Evolutionary conservation across 1,140 invertebrate species (phyloP).

Genomic region (Riptortus pedestris): DNA sequence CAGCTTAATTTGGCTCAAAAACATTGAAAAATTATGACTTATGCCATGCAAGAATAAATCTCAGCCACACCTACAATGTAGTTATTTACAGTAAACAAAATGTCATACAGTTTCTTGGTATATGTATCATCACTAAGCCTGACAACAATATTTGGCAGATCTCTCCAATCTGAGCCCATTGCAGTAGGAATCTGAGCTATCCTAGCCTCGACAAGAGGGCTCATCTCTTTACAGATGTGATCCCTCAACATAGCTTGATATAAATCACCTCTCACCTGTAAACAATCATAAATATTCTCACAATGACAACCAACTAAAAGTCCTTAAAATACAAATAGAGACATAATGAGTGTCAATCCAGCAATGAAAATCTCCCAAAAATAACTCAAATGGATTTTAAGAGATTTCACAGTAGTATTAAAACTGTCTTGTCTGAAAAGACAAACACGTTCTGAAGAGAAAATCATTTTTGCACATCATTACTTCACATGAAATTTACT

Average conservation of each 20-base stretch:
- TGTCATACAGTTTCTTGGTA: constrained; percentile 52
- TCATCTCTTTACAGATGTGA: constrained; percentile 81
- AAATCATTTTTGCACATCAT: no score
- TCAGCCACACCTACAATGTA: no score
- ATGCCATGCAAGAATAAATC: no score
- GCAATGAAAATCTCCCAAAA: background rate
- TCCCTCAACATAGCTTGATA: constrained; percentile 51
- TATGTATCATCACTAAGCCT: constrained; percentile 55
- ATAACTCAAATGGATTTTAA: background rate
- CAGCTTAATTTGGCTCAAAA: no score
- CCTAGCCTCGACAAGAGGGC: constrained; percentile 62
- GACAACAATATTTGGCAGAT: constrained; percentile 69
- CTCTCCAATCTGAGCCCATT: constrained; percentile 75
- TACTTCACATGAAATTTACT: no score
- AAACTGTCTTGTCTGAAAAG: no score
- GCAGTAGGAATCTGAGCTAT: constrained; percentile 64
- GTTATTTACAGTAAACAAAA: no score
- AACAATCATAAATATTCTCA: constrained; percentile 24
- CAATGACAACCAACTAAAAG: constrained; percentile 10
- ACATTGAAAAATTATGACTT: no score
- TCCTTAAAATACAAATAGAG: no score
- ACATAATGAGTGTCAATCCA: background rate
- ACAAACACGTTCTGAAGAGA: no score
- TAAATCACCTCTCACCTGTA: constrained; percentile 50
- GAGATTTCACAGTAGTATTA: no score